Evolutionary conservation across 2,113 vertebrate species (phyloP).

Genomic region (Jaculus jaculus): DNA sequence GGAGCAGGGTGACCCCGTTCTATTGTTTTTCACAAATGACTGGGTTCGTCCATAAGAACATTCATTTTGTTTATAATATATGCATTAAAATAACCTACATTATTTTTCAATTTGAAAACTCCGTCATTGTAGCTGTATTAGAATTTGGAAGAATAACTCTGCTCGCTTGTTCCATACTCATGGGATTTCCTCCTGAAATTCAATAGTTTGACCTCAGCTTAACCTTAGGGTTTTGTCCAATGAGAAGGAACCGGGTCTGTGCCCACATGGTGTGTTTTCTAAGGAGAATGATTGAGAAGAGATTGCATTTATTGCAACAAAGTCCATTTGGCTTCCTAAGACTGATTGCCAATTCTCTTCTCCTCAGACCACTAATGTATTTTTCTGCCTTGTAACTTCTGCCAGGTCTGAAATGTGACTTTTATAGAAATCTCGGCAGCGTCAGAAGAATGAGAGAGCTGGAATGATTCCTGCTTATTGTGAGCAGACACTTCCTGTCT

Average conservation of each 20-base stretch:
- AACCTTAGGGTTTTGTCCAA: not conserved
- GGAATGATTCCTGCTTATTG: slow-evolving; percentile 67
- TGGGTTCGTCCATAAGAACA: not conserved
- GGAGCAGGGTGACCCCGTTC: not conserved
- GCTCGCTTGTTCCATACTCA: not conserved
- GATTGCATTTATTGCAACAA: not conserved
- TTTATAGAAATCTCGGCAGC: slow-evolving; percentile 70
- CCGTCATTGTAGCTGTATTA: not conserved
- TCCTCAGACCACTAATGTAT: not conserved
- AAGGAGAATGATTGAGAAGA: slow-evolving; percentile 50
- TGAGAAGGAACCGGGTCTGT: not conserved
- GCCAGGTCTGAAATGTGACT: slow-evolving; percentile 66
- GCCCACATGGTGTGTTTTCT: not conserved
- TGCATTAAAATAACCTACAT: not conserved
- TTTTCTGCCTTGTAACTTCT: slow-evolving; percentile 57
- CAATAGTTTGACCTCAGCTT: not conserved
- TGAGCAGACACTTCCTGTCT: slow-evolving; percentile 75
- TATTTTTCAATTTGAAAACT: not conserved
- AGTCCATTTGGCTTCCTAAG: slow-evolving; percentile 49
- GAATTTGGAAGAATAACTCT: not conserved
- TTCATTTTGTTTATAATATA: not conserved
- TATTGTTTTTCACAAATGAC: slow-evolving; percentile 20
- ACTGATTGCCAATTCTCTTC: not conserved
- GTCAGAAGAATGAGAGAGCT: slow-evolving; percentile 56
- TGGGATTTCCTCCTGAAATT: not conserved